Evolutionary conservation across 2,888 invertebrate genomes (phyloP).

Genomic region (Opisthograptis luteolata): DNA sequence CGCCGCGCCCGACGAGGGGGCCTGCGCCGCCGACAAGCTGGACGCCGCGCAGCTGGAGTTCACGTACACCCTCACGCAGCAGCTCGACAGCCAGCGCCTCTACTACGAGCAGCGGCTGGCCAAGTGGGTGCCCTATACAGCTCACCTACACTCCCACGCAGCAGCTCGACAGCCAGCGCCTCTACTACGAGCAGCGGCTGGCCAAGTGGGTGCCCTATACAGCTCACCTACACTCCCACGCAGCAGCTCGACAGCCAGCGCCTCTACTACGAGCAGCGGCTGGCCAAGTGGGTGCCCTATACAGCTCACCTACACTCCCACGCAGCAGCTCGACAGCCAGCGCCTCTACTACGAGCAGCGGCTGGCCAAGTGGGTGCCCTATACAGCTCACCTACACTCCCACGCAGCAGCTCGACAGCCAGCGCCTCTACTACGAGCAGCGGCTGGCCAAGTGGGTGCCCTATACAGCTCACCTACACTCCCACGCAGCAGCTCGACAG

Average conservation of each 20-base stretch:
- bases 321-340: conserved; percentile 98
- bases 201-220: too few relatives aligned
- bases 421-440: too few relatives aligned
- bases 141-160: conserved; percentile 98
- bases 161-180: conserved; percentile 97
- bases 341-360: conserved; percentile 92
- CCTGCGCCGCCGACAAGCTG: conserved; percentile 86
- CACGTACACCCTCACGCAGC: conserved; percentile 97
- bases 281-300: too few relatives aligned
- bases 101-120: conserved; percentile 89
- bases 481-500: too few relatives aligned
- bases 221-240: conserved; percentile 97
- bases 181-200: conserved; percentile 89
- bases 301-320: conserved; percentile 98
- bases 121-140: conserved; percentile 89
- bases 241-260: conserved; percentile 98
- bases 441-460: too few relatives aligned
- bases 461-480: too few relatives aligned
- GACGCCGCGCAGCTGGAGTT: conserved; percentile 98
- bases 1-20: conserved; percentile 84
- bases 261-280: conserved; percentile 90
- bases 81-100: conserved; percentile 96
- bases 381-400: neutral
- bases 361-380: conserved; percentile 61
- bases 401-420: conserved; percentile 69